These are phyloP conservation scores for Nomada fucata DNA, from an alignment of 2,888 invertebrate species.

Conservation along the genomic window DNA sequence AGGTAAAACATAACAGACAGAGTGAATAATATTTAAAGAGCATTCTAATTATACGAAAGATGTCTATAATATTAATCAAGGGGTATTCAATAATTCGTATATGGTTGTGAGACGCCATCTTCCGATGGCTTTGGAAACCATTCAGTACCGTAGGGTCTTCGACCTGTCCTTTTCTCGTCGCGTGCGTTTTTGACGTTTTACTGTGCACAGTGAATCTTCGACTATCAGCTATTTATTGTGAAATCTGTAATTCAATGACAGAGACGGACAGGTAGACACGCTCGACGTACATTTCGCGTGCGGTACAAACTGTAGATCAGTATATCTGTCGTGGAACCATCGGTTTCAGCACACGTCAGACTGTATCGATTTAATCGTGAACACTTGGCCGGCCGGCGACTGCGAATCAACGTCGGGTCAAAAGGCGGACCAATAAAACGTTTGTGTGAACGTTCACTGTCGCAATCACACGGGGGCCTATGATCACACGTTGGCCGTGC, in stretches of 20 bases:
- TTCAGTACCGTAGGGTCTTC: conserved; percentile 48
- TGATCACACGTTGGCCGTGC: not conserved
- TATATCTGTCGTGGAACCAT: conserved; percentile 27
- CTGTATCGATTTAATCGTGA: conserved; percentile 55
- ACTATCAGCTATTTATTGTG: not conserved
- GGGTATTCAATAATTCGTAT: conserved; percentile 28
- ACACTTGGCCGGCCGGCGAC: conserved; percentile 49
- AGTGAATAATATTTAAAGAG: conserved; percentile 17
- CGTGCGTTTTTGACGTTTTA: conserved; percentile 57
- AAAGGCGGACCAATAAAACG: conserved; percentile 15
- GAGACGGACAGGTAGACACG: conserved; percentile 37
- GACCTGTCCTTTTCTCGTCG: conserved; percentile 45
- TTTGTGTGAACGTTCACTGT: not conserved
- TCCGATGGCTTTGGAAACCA: conserved; percentile 37
- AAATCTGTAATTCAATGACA: conserved; percentile 48
- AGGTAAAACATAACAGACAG: not conserved
- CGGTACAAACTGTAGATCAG: not conserved
- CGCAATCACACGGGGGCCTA: not conserved
- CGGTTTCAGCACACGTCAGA: conserved; percentile 18
- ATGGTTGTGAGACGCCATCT: conserved; percentile 48
- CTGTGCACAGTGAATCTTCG: conserved; percentile 6
- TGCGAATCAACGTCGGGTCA: conserved; percentile 26
- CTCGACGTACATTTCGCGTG: not conserved
- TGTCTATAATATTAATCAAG: conserved; percentile 6
- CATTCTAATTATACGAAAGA: conserved; percentile 5